Conservation (phyloP, 1,140 invertebrate species). For the Pararge aegeria region DNA sequence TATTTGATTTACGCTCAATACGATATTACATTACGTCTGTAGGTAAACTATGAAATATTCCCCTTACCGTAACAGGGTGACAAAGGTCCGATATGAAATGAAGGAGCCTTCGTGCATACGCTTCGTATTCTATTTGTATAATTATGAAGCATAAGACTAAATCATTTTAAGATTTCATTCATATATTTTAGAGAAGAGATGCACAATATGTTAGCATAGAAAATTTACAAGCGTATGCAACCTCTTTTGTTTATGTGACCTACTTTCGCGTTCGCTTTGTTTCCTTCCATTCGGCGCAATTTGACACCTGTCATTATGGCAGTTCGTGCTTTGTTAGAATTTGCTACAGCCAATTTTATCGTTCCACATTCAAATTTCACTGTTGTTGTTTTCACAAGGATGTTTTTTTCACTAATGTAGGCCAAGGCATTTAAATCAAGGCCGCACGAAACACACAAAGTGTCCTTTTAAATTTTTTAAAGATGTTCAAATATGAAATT, state of each 20-base stretch:
- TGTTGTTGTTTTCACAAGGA: constrained; percentile 38
- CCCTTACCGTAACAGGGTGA: too few relatives aligned
- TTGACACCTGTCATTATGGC: constrained; percentile 49
- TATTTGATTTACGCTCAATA: too few relatives aligned
- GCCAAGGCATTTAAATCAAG: constrained; percentile 36
- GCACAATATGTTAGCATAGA: not conserved
- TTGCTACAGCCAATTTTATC: constrained; percentile 30
- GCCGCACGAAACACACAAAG: constrained; percentile 9
- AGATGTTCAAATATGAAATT: not conserved
- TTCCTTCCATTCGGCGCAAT: constrained; percentile 42
- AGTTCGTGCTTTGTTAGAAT: constrained; percentile 43
- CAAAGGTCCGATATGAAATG: too few relatives aligned
- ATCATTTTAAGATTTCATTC: too few relatives aligned
- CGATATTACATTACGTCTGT: too few relatives aligned
- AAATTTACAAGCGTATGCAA: constrained; percentile 2
- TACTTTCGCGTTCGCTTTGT: constrained; percentile 46
- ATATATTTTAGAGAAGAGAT: not conserved
- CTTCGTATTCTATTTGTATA: too few relatives aligned
- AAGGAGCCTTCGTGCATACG: too few relatives aligned
- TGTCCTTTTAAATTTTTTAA: not conserved
- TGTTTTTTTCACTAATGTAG: constrained; percentile 32
- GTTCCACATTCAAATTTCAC: constrained; percentile 33
- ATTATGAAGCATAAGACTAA: too few relatives aligned
- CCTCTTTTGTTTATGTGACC: constrained; percentile 38
- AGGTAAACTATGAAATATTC: too few relatives aligned